phyloP scores from a whole-genome alignment of 2,113 vertebrate genomes.

The Aepyceros melampus region DNA sequence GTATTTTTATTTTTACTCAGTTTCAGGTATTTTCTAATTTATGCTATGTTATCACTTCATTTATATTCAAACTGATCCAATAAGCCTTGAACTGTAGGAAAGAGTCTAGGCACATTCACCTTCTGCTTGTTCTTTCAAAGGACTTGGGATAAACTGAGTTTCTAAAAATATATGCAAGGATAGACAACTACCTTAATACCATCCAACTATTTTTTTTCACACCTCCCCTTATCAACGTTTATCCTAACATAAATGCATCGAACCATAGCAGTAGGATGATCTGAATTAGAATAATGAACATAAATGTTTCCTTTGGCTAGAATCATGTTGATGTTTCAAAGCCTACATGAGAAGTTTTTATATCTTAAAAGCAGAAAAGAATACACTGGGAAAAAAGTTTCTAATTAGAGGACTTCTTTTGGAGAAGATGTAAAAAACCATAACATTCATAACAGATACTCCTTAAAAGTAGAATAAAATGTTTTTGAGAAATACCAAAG shows the following conservation, averaged over 20 bases:
- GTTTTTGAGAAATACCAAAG: background rate
- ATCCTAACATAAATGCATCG: background rate
- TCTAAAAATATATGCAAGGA: background rate
- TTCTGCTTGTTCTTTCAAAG: background rate
- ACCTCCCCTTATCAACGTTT: background rate
- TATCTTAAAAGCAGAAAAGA: background rate
- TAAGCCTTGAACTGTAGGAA: background rate
- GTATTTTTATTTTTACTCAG: background rate
- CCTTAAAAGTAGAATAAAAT: background rate
- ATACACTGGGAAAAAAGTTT: background rate
- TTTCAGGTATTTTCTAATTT: background rate
- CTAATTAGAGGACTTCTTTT: background rate
- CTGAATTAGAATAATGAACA: background rate
- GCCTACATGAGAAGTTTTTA: background rate
- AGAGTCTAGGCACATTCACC: background rate
- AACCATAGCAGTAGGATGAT: background rate
- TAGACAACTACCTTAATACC: background rate
- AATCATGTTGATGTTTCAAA: constrained; percentile 3
- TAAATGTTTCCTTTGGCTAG: background rate
- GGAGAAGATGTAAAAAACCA: background rate
- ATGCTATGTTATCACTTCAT: background rate
- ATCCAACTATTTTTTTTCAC: background rate
- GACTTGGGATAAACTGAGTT: background rate
- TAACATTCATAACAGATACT: background rate
- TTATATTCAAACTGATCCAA: background rate